Conservation (phyloP, 2,888 invertebrate species). For the Zelleria hepariella region DNA sequence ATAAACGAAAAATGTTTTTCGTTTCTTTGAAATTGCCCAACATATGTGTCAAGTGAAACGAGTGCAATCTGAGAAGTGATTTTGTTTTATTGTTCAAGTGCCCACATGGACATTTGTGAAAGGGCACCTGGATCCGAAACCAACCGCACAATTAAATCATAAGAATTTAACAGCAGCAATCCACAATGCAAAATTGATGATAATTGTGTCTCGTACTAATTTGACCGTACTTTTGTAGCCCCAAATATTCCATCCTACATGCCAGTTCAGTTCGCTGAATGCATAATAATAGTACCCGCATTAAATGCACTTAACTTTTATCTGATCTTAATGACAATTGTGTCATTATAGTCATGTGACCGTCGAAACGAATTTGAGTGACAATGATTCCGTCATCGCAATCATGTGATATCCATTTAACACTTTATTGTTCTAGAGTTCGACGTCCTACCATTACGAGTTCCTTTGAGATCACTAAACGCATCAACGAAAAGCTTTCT, state of each 20-base stretch:
- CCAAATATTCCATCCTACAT: conserved; percentile 9
- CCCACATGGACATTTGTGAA: conserved; percentile 23
- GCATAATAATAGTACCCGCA: neutral
- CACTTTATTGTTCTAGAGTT: neutral
- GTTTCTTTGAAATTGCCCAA: conserved; percentile 9
- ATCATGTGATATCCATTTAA: neutral
- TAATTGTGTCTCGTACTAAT: neutral
- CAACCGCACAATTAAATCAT: conserved; percentile 13
- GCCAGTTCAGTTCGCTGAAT: neutral
- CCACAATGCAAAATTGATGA: neutral
- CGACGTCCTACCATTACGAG: neutral
- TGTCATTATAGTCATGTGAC: neutral
- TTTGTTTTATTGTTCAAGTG: conserved; percentile 55
- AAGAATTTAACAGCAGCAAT: conserved; percentile 3
- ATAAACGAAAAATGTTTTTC: neutral
- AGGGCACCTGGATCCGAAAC: conserved; percentile 47
- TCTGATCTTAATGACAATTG: neutral
- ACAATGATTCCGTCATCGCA: neutral
- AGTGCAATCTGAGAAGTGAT: conserved; percentile 27
- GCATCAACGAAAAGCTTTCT: neutral
- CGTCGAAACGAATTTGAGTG: neutral
- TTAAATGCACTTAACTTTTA: neutral
- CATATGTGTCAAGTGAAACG: conserved; percentile 58
- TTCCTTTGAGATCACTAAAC: neutral
- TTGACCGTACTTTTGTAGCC: neutral